A percentile compares a stretch with the other conserved stretches of the same genome.
These are phyloP conservation scores for Todus mexicanus DNA, from an alignment of 2,797 vertebrate genomes.

Conservation along the genomic window DNA sequence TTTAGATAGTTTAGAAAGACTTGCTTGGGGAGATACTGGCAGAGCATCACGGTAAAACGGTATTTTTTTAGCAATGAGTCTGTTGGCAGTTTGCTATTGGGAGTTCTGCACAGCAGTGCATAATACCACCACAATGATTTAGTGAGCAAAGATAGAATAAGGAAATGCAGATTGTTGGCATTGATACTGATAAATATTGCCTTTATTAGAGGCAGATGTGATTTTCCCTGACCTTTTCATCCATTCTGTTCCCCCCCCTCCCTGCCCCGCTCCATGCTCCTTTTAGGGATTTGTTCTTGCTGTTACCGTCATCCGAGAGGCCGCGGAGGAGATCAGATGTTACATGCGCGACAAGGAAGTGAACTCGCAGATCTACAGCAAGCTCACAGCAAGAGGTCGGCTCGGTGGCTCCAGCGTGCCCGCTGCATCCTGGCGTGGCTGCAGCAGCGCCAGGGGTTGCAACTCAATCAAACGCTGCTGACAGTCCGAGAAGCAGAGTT, in stretches of 20 bases:
- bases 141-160: neutral
- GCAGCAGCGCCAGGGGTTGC: neutral
- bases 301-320: constrained; percentile 93
- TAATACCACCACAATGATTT: rapidly evolving
- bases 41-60: neutral
- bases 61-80: neutral
- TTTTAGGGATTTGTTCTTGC: constrained; percentile 91
- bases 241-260: neutral
- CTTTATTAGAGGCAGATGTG: constrained; percentile 28
- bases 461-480: constrained; percentile 9
- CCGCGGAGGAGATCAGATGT: constrained; percentile 93
- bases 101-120: neutral
- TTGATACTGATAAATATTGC: neutral
- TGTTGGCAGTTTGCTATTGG: neutral
- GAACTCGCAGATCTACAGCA: constrained; percentile 99
- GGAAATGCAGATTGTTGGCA: neutral
- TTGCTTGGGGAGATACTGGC: neutral
- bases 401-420: neutral
- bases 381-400: constrained; percentile 93
- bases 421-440: neutral
- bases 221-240: neutral
- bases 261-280: neutral
- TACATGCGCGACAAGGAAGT: constrained; percentile 95
- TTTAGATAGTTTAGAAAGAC: neutral
- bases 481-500: constrained; percentile 29